Evolutionary conservation across 2,113 vertebrate species (phyloP), one percentile per base, ranked within the genome.

Genomic region (Gnathonemus longibarbis): DNA sequence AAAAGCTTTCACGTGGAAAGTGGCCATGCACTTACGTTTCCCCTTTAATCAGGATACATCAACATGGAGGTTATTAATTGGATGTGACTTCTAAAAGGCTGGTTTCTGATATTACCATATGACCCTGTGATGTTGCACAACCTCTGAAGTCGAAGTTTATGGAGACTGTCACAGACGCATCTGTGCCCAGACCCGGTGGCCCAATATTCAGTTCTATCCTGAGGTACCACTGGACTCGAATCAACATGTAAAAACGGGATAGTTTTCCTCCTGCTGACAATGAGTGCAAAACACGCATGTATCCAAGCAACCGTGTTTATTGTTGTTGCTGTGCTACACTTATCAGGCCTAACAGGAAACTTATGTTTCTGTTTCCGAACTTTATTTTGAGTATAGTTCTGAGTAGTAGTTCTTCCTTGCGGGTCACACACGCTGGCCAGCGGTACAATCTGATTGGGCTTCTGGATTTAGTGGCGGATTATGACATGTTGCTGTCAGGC

Each of bases 291-390:
- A 50, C 10, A 5, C 9, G 27, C 10, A 77, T 3, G 90, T 90
- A 92, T 88, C 9, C 93, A 91, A 95, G 83, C 83, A 84, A 24
- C 83, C 39, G 83, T 48, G 83, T 48, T 84, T n/a, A 11, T 48
- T 84, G 19, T n/a, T 84, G 83, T 3, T 48, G 10, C n/a, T 24
- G 45, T 48, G 3, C 8, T 48, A 3, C 45, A 24, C 19, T 48
- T 84, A 24, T 84, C 45, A 95, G 94, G 83, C 17, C 42, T 84
- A 10, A 87, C 85, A 87, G 85, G 46, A 87, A 50, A 85, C 74
- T 39, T 80, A 21, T 84, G 83, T 45, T 84, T 84, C 83, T 84
- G 49, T 31, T 87, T 53, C 45, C 10, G 5, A 31, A 52, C 46
- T 53, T 87, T 88, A 85, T 62, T 88, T 88, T 62, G 52, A 17